Base-by-base conservation (phyloP, 1,140 invertebrate genomes). In the Sogatella furcifera region DNA sequence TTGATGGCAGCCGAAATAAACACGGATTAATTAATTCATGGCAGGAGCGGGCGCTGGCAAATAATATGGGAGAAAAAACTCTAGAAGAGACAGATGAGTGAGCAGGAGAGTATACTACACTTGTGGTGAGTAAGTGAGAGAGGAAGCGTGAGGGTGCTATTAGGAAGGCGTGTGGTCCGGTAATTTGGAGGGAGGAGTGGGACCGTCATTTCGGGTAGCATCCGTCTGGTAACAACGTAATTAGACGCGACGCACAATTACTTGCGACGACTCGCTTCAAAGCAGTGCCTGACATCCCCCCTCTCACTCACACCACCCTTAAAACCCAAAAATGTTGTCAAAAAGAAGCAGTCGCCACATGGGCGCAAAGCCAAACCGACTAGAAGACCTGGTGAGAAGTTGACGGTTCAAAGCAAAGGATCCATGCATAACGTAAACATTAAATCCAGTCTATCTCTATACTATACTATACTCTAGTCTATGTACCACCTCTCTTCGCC, bases 181-280 rank as follows among this genome's bases (percentile, higher is more conserved):
- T 49, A 49, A 49, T 49, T 49, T 17, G 46, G 46, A 49, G 21
- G 15, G 34, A 38, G 34, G 34, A 38, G 34, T 38, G 34, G 5
- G 34, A n/a, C 46, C 46, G 21, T 49, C 46, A 49, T 49, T 49
- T 49, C 11, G 21, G 17, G 21, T 17, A 17, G 21, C 46, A 49
- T 17, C 21, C 46, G 46, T 49, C 46, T 49, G 46, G 15, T 49
- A 19, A 49, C 46, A 49, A 49, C 46, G 46, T 49, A 49, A 49
- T 49, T 49, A 49, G 46, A 22, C 15, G 46, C 46, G 46, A 49
- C 46, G 46, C 46, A 49, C 46, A 49, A 49, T 49, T 49, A 49
- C 46, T 49, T 49, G 46, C 46, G 46, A 49, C 46, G 46, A 17
- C 46, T 49, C 46, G 46, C 46, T 49, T 49, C 46, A 49, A 49